Evolutionary conservation across 2,888 invertebrate genomes (phyloP), one percentile per base, ranked within the genome.

Genomic region (Steromphala cineraria): DNA sequence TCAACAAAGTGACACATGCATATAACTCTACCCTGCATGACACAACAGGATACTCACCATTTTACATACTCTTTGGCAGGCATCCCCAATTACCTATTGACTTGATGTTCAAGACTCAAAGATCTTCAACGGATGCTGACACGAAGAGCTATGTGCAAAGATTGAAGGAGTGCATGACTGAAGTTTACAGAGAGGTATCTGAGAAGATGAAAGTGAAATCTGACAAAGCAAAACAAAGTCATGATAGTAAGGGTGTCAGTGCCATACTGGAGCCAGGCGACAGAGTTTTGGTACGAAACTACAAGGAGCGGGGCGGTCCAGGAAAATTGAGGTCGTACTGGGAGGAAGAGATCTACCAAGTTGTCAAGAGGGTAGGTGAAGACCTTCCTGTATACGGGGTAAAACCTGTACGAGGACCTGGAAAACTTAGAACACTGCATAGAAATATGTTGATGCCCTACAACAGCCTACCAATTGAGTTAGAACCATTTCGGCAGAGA

Each of bases 231-330:
- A 77, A 77, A 53, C 36, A 36, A 2, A 31, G 10, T 5, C 40
- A 56, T 77, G 67, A 67, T 24, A 56, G 28, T 7, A 67, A 67
- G 55, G 52, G 28, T 55, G 36, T 46, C 7, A 78, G 78, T 78
- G 67, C 78, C 21, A 56, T 46, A 67, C 31, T 78, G 17, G 24
- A 55, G 21, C 62, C 78, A 52, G 80, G 80, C 31, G 80, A 80
- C 19, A 17, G 80, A 21, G 80, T 75, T 8, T 46, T 80, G 40
- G 75, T 80, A 40, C 31, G 80, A 46, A 80, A 80, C 36, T 19
- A 74, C 5, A 55, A 19, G 46, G 80, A 80, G 52, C 53, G 80
- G 5, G 80, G 79, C n/a, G 74, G 74, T 28, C 79, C 79, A 53
- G 79, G 79, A 5, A 79, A 79, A 19, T 31, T 74, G 7, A 17